Conservation (phyloP, 1,140 invertebrate species). For the Plectus sambesii region DNA sequence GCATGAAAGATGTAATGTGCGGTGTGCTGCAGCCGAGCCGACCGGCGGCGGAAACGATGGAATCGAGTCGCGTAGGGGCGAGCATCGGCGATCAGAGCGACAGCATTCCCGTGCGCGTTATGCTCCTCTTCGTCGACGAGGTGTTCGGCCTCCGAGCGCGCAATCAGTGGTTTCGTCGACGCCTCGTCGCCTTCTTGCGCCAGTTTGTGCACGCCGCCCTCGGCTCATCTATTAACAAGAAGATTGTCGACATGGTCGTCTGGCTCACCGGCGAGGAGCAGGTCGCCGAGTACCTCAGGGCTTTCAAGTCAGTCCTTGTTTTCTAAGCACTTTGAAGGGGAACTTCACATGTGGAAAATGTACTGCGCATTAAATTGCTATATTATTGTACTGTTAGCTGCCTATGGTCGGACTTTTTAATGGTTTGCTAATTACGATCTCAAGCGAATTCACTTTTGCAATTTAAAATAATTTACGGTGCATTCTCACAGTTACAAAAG, state of each 20-base stretch:
- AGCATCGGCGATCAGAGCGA: conserved; percentile 48
- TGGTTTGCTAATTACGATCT: no score
- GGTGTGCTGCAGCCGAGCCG: no score
- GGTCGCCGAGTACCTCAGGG: conserved; percentile 71
- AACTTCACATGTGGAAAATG: no score
- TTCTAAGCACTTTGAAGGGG: no score
- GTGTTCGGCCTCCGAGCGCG: conserved; percentile 74
- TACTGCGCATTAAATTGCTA: no score
- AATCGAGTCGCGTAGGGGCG: conserved; percentile 34
- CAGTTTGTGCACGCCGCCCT: conserved; percentile 68
- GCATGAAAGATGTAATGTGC: no score
- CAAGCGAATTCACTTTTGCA: background rate
- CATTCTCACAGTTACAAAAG: no score
- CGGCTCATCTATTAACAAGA: conserved; percentile 71
- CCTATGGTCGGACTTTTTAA: no score
- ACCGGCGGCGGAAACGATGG: conserved; percentile 16
- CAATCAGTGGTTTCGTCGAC: conserved; percentile 72
- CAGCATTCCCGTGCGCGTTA: conserved; percentile 73
- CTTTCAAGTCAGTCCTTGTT: conserved; percentile 61
- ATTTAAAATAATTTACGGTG: conserved; percentile 14
- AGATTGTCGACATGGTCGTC: conserved; percentile 81
- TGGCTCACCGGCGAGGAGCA: conserved; percentile 73
- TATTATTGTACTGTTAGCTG: no score
- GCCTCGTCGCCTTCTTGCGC: conserved; percentile 65
- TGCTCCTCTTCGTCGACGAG: conserved; percentile 75